phyloP scores from a whole-genome alignment of 2,113 vertebrate genomes.

The Menura novaehollandiae region DNA sequence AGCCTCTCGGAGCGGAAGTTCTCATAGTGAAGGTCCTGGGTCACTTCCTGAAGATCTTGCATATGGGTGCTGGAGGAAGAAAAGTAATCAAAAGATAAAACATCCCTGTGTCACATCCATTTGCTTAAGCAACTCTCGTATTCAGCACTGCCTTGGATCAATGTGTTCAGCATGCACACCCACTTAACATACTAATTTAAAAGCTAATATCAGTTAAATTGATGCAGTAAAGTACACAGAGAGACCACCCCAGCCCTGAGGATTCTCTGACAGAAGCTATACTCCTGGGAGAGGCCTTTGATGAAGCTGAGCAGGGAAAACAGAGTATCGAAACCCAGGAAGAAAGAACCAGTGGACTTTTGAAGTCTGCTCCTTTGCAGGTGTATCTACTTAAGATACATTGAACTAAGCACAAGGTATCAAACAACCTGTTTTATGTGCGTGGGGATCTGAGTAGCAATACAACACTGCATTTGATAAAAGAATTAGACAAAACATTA shows the following conservation, averaged over 20 bases:
- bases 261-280: background rate
- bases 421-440: background rate
- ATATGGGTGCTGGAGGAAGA: conserved; percentile 87
- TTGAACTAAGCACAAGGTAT: background rate
- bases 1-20: conserved; percentile 98
- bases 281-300: accelerated
- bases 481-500: background rate
- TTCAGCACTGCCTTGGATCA: background rate
- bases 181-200: background rate
- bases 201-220: background rate
- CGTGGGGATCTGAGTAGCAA: background rate
- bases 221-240: background rate
- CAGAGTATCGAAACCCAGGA: background rate
- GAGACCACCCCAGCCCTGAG: background rate
- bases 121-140: background rate
- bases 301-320: background rate
- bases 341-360: background rate
- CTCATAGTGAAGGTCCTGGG: conserved; percentile 98
- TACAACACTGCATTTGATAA: accelerated
- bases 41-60: conserved; percentile 99
- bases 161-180: background rate
- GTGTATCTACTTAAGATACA: background rate
- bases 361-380: background rate
- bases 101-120: background rate
- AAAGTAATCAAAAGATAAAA: background rate